phyloP scores from a whole-genome alignment of 1,140 invertebrate genomes.

The Oryctes rhinoceros region DNA sequence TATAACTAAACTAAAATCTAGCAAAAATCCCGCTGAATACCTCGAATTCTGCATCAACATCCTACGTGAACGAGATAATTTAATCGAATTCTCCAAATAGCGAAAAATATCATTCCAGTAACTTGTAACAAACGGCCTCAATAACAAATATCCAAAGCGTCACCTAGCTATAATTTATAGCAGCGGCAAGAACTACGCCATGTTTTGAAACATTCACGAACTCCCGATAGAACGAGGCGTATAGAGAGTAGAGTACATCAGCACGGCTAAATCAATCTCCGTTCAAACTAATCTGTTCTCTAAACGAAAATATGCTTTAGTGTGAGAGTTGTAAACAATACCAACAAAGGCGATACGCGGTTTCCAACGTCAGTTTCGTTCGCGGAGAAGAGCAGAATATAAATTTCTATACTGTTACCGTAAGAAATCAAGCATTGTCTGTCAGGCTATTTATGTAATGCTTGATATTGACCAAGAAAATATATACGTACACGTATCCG shows the following conservation, averaged over 20 bases:
- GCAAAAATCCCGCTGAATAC: not conserved
- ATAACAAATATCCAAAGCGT: slow-evolving; percentile 30
- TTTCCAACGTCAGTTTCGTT: not conserved
- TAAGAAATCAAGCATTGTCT: not conserved
- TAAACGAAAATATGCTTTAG: slow-evolving; percentile 22
- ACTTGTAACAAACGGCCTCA: slow-evolving; percentile 17
- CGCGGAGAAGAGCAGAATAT: not conserved
- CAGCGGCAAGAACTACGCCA: not conserved
- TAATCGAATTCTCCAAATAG: not conserved
- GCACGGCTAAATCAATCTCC: slow-evolving; percentile 3
- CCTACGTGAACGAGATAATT: not conserved
- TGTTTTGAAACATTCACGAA: slow-evolving; percentile 35
- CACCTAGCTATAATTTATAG: slow-evolving; percentile 26
- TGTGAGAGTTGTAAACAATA: not conserved
- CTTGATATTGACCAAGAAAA: slow-evolving; percentile 39
- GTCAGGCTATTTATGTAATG: slow-evolving; percentile 30
- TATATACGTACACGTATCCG: slow-evolving; percentile 19
- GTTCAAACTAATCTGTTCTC: slow-evolving; percentile 1
- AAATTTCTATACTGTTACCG: slow-evolving; percentile 1
- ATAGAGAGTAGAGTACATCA: slow-evolving; percentile 1
- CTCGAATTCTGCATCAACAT: not conserved
- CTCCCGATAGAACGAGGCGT: not conserved
- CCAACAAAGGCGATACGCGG: not conserved
- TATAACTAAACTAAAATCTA: not conserved
- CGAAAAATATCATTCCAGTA: slow-evolving; percentile 13